A percentile compares a stretch with the other conserved stretches of the same genome.
Evolutionary conservation across 2,113 vertebrate genomes (phyloP).

Genomic region (Colius striatus): DNA sequence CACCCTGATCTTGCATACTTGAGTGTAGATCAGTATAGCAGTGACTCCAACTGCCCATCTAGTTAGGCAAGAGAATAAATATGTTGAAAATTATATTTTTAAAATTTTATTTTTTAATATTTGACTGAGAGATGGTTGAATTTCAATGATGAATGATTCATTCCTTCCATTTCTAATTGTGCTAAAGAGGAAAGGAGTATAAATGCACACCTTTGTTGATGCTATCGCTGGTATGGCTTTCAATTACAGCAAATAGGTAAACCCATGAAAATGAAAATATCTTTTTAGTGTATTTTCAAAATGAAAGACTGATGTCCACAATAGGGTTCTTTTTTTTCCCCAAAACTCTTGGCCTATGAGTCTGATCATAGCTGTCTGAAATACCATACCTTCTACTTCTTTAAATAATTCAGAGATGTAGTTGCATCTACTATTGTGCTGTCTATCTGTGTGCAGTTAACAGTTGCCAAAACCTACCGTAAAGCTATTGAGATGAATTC

Average conservation of each 20-base stretch:
- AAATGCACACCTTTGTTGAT: not conserved
- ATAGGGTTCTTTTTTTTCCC: not conserved
- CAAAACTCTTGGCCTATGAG: not conserved
- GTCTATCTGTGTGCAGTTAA: not conserved
- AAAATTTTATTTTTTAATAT: not conserved
- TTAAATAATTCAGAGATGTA: constrained; percentile 3
- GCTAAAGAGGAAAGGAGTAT: not conserved
- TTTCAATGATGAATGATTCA: not conserved
- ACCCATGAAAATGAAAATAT: not conserved
- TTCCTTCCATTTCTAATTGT: not conserved
- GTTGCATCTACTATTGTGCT: not conserved
- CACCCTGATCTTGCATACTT: not conserved
- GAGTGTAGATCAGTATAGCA: not conserved
- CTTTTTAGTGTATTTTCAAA: not conserved
- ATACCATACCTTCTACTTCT: not conserved
- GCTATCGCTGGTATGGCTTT: not conserved
- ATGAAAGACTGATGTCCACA: not conserved
- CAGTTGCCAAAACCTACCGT: not conserved
- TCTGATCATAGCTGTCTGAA: not conserved
- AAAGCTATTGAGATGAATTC: not conserved
- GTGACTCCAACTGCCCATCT: not conserved
- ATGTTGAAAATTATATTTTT: not conserved
- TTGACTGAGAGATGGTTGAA: not conserved
- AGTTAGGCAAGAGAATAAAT: not conserved
- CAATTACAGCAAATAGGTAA: not conserved